Base-by-base conservation (phyloP, 2,888 invertebrate genomes). In the Syrista parreyssii region DNA sequence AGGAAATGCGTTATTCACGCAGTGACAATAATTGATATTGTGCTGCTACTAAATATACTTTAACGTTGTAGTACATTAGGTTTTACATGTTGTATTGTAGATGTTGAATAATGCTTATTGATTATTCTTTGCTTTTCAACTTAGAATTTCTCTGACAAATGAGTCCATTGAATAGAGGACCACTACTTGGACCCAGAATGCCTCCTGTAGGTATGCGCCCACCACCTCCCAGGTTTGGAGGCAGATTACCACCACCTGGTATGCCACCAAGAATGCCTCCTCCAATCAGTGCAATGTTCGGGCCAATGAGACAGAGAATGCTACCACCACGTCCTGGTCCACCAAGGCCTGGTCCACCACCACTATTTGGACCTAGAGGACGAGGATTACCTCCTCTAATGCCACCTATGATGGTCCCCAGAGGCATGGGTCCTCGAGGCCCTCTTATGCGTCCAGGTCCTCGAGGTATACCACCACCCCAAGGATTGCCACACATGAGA, bases 161-260 rank as follows among this genome's bases (percentile, higher is more conserved):
- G 90, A 90, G 90, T 76, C 89, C 90, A 23, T 78, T 89, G 33
- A 90, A 90, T 72, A 85, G 88, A 79, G 90, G 89, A 76, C 86
- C 90, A 0, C 72, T 89, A 3, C 74, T 89, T 79, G 88, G 88
- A 23, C 85, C 88, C 12, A 83, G 90, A 79, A 80, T 87, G 77
- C 86, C 88, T 55, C 86, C 88, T 23, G 82, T 77, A 4, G 85
- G 86, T 6, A 84, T 86, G 82, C 85, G 89, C 11, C 86, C 87
- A 11, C 86, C 86, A 23, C 81, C 78, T 34, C 87, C 88, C 15
- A 85, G 89, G 55, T 89, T 89, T 68, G 88, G 82, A 12, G 85
- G 83, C 23, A 84, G 89, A 78, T 78, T 83, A 3, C 82, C 85
- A 12, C 83, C 84, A 81, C 85, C 84, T 30, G 83, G 85, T 75